A percentile compares a stretch with the other conserved stretches of the same genome.
Evolutionary conservation across 2,888 invertebrate genomes (phyloP).

Genomic region (Cheilosia vulpina): DNA sequence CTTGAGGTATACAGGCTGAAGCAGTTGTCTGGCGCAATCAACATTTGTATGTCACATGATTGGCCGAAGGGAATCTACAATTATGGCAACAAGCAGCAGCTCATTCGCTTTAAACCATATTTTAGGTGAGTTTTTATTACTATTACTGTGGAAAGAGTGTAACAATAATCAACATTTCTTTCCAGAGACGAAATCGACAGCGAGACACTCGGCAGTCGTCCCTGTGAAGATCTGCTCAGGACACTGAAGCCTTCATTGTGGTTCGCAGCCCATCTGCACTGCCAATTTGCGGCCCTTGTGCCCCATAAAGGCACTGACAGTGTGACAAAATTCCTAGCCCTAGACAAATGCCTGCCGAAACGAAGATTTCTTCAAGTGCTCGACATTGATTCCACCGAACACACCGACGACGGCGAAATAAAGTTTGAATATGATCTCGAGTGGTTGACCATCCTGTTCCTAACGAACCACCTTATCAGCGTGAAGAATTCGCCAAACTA

Average conservation of each 20-base stretch:
- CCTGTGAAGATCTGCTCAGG: constrained; percentile 92
- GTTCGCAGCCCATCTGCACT: constrained; percentile 99
- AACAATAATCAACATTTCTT: constrained; percentile 73
- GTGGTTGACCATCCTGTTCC: constrained; percentile 94
- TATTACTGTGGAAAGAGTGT: too few relatives aligned
- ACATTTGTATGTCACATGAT: constrained; percentile 98
- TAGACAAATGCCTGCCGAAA: constrained; percentile 98
- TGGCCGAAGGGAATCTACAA: constrained; percentile 97
- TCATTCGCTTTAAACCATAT: constrained; percentile 91
- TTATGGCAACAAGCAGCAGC: constrained; percentile 90
- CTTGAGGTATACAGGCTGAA: constrained; percentile 94
- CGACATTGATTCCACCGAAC: constrained; percentile 86
- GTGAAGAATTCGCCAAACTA: constrained; percentile 88
- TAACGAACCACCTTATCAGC: constrained; percentile 94
- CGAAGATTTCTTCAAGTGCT: constrained; percentile 94
- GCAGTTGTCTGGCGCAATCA: constrained; percentile 89
- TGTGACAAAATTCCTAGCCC: constrained; percentile 93
- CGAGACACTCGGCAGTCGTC: constrained; percentile 93
- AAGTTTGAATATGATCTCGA: constrained; percentile 91
- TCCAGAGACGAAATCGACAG: constrained; percentile 91
- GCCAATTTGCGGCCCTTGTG: constrained; percentile 95
- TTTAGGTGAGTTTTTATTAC: constrained; percentile 86
- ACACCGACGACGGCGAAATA: constrained; percentile 84
- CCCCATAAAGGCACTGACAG: constrained; percentile 86
- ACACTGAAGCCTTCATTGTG: constrained; percentile 93